A percentile compares a stretch with the other conserved stretches of the same genome.
These are phyloP conservation scores for Flexamia atlantica DNA, from an alignment of 2,888 invertebrate species.

Conservation along the genomic window DNA sequence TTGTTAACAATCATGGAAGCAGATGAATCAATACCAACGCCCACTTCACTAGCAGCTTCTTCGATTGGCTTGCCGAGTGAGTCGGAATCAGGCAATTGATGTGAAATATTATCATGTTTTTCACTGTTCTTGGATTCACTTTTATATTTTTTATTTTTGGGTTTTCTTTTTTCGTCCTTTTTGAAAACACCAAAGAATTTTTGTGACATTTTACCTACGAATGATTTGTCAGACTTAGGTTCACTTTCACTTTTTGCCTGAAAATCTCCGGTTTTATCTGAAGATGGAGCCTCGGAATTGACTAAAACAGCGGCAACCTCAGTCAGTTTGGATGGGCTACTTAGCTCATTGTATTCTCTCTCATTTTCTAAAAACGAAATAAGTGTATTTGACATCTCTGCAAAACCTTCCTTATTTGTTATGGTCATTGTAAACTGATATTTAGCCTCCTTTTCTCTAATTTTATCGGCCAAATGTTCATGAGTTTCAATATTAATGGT, in stretches of 20 bases:
- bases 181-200: conserved; percentile 61
- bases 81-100: neutral
- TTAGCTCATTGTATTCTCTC: conserved; percentile 4
- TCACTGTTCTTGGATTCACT: conserved; percentile 2
- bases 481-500: conserved; percentile 29
- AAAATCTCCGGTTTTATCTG: conserved; percentile 47
- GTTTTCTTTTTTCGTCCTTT: conserved; percentile 57
- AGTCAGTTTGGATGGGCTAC: neutral
- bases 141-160: conserved; percentile 36
- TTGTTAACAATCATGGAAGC: no score
- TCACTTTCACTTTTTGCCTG: conserved; percentile 52
- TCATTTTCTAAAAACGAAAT: conserved; percentile 35
- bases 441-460: conserved; percentile 32
- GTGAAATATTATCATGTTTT: neutral
- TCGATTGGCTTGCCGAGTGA: neutral
- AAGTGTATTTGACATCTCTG: neutral
- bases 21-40: no score
- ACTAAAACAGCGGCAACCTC: conserved; percentile 17
- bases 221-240: conserved; percentile 56
- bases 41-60: neutral
- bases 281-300: conserved; percentile 21
- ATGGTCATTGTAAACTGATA: conserved; percentile 47
- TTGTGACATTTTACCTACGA: conserved; percentile 61
- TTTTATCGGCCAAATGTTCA: conserved; percentile 24
- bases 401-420: conserved; percentile 11